Conservation (phyloP, 2,888 invertebrate species). For the Netelia inedita region DNA sequence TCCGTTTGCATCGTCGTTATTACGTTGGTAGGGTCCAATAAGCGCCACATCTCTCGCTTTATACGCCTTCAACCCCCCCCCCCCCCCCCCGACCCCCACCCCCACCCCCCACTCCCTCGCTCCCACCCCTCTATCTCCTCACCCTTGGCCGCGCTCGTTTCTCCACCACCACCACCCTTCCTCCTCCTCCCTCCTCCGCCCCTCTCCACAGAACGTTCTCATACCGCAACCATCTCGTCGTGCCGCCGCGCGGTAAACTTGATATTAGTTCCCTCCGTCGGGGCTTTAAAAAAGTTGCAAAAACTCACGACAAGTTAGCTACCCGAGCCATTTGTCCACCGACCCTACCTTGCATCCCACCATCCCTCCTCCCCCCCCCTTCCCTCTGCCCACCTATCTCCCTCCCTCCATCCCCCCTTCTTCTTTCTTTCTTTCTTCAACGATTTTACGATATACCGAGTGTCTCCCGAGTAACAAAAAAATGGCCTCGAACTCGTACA, state of each 20-base stretch:
- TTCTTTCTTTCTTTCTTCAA: conserved; percentile 11
- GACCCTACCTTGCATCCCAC: neutral
- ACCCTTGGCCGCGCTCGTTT: conserved; percentile 30
- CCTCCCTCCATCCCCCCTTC: neutral
- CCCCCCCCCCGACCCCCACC: conserved; percentile 13
- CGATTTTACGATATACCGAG: neutral
- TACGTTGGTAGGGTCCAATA: conserved; percentile 68
- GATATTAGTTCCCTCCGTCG: conserved; percentile 59
- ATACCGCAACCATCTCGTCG: conserved; percentile 27
- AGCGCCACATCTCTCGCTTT: conserved; percentile 59
- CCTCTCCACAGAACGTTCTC: neutral
- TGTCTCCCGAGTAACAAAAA: too few relatives aligned
- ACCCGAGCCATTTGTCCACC: neutral
- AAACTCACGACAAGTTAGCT: conserved; percentile 37
- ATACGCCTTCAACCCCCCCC: conserved; percentile 23
- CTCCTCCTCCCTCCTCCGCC: neutral
- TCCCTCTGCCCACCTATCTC: conserved; percentile 2
- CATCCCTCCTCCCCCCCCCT: conserved; percentile 11
- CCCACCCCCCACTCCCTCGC: conserved; percentile 12
- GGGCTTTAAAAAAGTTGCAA: conserved; percentile 59
- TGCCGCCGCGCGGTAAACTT: conserved; percentile 51
- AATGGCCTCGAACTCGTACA: too few relatives aligned
- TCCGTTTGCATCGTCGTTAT: conserved; percentile 70
- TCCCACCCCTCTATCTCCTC: conserved; percentile 13
- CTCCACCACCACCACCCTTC: conserved; percentile 9